Base-by-base conservation (phyloP, 35 echinoderm and acorn worm species). In the Diadema setosum region DNA sequence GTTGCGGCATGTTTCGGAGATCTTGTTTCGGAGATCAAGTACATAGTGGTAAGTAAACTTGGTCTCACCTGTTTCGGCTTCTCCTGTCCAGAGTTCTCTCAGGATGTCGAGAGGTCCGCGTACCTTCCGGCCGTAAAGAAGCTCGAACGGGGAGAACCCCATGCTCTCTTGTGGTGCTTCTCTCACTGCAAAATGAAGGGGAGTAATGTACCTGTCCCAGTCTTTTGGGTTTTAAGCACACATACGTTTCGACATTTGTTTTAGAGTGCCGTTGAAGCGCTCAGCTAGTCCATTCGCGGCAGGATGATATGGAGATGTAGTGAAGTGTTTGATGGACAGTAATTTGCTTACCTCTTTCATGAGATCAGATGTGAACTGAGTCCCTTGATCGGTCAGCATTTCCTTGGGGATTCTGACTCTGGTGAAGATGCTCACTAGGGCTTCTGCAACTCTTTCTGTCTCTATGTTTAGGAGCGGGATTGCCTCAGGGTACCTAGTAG, bases 301-400 rank as follows among this genome's bases (percentile, higher is more conserved):
- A 2, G 92, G 88, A 65, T 94, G 92, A 24, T 93, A 94, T 11
- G 92, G 82, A 0, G 92, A 83, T 21, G 92, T 94, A 24, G 87
- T 85, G 41, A 94, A n/a, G 27, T 90, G 64, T 26, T 69, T 39
- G 17, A 94, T 90, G n/a, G 92, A 94, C 2, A 90, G 60, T 45
- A 94, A 65, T 42, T 69, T 73, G 74, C 21, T 52, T 15, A 89
- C 46, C 17, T 73, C 33, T 36, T 24, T 37, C 87, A 89, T 90
- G 15, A 90, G 6, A n/a, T 41, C 61, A 0, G 88, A 83, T 31
- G 60, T 84, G 18, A 90, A 90, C 36, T 73, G 83, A 36, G 69
- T 35, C 8, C 93, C 88, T 58, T 82, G 58, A 61, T 95, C 93
- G 9, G 82, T 91, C 11, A 94, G 27, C 12, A 95, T 58, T 75